Evolutionary conservation across 2,888 invertebrate species (phyloP).

Genomic region (Agelastica alni): DNA sequence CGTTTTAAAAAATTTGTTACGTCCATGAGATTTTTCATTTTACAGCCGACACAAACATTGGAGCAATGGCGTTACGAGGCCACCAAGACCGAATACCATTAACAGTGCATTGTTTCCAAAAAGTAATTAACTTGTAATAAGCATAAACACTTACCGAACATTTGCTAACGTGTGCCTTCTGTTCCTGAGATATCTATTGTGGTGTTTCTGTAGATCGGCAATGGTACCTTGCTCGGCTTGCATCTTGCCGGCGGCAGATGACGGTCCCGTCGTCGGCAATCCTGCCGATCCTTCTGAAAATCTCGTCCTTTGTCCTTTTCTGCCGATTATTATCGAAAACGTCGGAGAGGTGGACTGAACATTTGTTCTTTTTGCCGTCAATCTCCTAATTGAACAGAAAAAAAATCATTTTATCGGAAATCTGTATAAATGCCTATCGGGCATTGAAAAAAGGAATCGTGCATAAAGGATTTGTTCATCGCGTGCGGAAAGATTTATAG

Average conservation of each 20-base stretch:
- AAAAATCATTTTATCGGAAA: background rate
- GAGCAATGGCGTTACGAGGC: too few species aligned
- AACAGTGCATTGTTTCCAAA: too few species aligned
- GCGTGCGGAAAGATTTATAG: background rate
- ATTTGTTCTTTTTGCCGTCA: slow-evolving; percentile 22
- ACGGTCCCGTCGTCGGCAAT: slow-evolving; percentile 44
- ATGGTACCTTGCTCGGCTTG: slow-evolving; percentile 92
- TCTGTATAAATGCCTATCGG: background rate
- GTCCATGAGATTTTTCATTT: too few species aligned
- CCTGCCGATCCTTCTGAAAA: slow-evolving; percentile 34
- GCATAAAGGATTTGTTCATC: background rate
- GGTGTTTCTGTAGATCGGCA: slow-evolving; percentile 87
- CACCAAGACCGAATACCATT: too few species aligned
- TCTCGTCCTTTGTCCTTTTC: slow-evolving; percentile 58
- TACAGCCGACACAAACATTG: too few species aligned
- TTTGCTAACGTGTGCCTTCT: slow-evolving; percentile 88
- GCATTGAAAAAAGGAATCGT: background rate
- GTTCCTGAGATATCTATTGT: slow-evolving; percentile 82
- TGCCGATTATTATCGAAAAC: slow-evolving; percentile 62
- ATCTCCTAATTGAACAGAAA: slow-evolving; percentile 8
- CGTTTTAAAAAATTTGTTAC: too few species aligned
- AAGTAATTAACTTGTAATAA: too few species aligned
- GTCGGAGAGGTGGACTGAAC: slow-evolving; percentile 61
- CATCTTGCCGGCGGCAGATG: slow-evolving; percentile 70
- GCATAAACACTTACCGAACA: slow-evolving; percentile 75